Evolutionary conservation across 1,140 invertebrate species (phyloP), one percentile per base, ranked within the genome.

Genomic region (Drosophila jambulina): DNA sequence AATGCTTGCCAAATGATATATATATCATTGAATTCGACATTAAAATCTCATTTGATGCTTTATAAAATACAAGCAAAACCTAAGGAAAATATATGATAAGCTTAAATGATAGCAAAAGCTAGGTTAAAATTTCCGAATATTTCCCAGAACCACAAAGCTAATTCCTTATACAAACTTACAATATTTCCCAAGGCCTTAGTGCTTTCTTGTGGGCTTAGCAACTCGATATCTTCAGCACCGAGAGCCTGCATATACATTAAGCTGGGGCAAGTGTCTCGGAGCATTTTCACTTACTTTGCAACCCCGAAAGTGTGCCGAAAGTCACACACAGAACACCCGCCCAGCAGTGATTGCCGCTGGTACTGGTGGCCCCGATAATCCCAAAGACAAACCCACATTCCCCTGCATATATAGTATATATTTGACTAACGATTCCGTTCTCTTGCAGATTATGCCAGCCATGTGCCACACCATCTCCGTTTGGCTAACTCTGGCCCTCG

Each of bases 401-500:
- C 19, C 12, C 21, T 8, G 32, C 36, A 59, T 21, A 40, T 40
- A n/a, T 56, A 60, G 25, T 42, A 61, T 53, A 36, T 51, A 34
- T 27, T 46, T 40, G 23, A 43, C 27, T 21, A 59, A 56, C 53
- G 53, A 56, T 56, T 38, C 21, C 13, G 3, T 17, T 46, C 61
- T 46, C 62, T 32, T 80, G 51, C 72, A 91, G 95, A 94, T 95
- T 48, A 94, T 98, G 71, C 97, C 98, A 2, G 96, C 96, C 23
- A 95, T 98, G 90, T 98, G 98, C 92, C 98, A 98, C 94, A 98
- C 97, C 2, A 96, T 97, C 1, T 98, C 97, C 67, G 98, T 98
- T 48, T 98, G 97, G 97, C 93, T 98, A 67, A 98, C 97, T 0
- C 93, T 98, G 62, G 96, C 96, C 2, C 93, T 98, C 34, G 97